Evolutionary conservation across 2,888 invertebrate genomes (phyloP), one percentile per base, ranked within the genome.

Genomic region (Tetragonisca angustula): DNA sequence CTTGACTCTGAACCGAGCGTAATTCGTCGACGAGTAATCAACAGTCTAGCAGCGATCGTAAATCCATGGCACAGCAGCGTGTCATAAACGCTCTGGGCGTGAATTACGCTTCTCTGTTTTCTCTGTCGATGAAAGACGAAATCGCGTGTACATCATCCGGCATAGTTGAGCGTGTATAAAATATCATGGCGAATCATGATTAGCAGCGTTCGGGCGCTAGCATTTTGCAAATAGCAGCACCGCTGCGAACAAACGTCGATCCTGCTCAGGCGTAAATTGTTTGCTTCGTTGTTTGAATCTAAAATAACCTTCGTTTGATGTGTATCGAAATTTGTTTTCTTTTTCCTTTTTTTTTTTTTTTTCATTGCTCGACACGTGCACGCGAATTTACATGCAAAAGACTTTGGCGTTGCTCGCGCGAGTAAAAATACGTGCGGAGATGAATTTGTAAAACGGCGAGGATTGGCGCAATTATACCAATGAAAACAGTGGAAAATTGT

Each of bases 201-300:
- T 72, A 43, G 43, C 43, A 43, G 1, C 19, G 78, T 64, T 24
- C 21, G 17, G 36, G 49, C 50, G 50, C 32, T 56, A 69, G 50
- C 17, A 52, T 80, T 81, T 79, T 56, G 32, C 69, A 76, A 70
- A 79, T 64, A 36, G 36, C n/a, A 36, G 36, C n/a, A 13, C 4
- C 5, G 15, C 54, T 36, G 50, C 21, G 36, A 32, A 43, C 49
- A 36, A 50, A 50, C 59, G 50, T 27, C 43, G 67, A 59, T 15
- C 15, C n/a, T 19, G 70, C 21, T 15, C 21, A 59, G 50, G 21
- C 67, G 36, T 68, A 61, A 68, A 59, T 52, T 52, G 67, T 6
- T 61, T 52, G 52, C 21, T 21, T 62, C 27, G 43, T 65, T 32
- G 65, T 32, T n/a, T 24, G 27, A 76, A 80, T 65, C 50, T 36